These are phyloP conservation scores for Cyprinodon diabolis DNA, from an alignment of 2,797 vertebrate genomes.

Conservation along the genomic window DNA sequence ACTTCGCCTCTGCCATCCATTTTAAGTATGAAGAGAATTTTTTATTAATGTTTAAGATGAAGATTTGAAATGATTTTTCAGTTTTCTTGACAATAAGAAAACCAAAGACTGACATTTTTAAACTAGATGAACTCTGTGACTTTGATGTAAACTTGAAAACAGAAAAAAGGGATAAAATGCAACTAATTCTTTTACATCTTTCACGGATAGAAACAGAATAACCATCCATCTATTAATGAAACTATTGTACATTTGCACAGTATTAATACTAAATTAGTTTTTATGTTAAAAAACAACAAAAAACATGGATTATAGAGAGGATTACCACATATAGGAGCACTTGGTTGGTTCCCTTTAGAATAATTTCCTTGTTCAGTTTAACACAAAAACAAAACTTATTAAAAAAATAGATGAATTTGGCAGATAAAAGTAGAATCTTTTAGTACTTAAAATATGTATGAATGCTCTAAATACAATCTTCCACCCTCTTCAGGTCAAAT, in stretches of 20 bases:
- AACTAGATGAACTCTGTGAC: not conserved
- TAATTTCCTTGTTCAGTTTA: conserved; percentile 1
- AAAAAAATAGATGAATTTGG: conserved; percentile 29
- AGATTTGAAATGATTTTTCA: not conserved
- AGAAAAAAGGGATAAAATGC: not conserved
- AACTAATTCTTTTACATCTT: not conserved
- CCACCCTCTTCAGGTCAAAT: conserved; percentile 47
- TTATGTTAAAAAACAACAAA: not conserved
- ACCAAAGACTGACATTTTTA: not conserved
- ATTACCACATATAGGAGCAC: conserved; percentile 4
- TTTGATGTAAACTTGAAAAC: no score
- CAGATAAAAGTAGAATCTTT: conserved; percentile 64
- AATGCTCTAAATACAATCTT: conserved; percentile 62
- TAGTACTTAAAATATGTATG: conserved; percentile 70
- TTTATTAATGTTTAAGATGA: not conserved
- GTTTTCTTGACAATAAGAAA: not conserved
- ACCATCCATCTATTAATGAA: not conserved
- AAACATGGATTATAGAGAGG: not conserved
- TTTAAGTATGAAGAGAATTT: not conserved
- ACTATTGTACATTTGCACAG: not conserved
- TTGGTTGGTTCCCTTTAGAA: not conserved
- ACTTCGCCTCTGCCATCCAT: not conserved
- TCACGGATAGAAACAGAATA: not conserved
- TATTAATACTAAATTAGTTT: conserved; percentile 5
- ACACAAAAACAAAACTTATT: conserved; percentile 22